Evolutionary conservation across 2,797 vertebrate species (phyloP).

Genomic region (Phoebastria nigripes): DNA sequence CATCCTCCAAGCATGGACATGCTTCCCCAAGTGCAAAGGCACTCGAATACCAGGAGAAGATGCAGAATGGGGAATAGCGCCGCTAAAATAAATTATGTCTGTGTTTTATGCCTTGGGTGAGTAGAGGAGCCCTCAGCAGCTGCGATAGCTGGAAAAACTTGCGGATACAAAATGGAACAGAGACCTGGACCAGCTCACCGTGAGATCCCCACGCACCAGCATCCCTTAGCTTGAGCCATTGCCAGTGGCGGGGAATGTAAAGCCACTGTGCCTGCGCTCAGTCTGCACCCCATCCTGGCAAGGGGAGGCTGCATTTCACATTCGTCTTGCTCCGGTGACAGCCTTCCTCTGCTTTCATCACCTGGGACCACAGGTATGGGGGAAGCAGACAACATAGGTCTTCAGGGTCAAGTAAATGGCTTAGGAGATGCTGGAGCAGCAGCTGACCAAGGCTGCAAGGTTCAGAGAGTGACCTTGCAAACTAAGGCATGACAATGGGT

Average conservation of each 20-base stretch:
- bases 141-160: background rate
- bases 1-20: background rate
- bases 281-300: background rate
- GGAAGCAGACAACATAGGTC: background rate
- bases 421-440: background rate
- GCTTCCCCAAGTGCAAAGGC: background rate
- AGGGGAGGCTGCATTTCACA: background rate
- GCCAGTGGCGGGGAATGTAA: background rate
- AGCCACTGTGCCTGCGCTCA: background rate
- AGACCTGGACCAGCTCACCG: background rate
- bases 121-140: background rate
- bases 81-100: background rate
- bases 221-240: background rate
- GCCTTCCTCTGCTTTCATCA: background rate
- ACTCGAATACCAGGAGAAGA: background rate
- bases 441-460: background rate
- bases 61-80: background rate
- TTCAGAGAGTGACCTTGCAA: background rate
- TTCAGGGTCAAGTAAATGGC: background rate
- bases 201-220: rapidly evolving
- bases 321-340: background rate
- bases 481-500: background rate
- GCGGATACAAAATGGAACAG: background rate
- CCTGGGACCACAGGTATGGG: background rate
- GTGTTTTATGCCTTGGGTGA: background rate